These are phyloP conservation scores for Cebidichthys violaceus DNA, from an alignment of 2,113 vertebrate genomes.

Conservation along the genomic window DNA sequence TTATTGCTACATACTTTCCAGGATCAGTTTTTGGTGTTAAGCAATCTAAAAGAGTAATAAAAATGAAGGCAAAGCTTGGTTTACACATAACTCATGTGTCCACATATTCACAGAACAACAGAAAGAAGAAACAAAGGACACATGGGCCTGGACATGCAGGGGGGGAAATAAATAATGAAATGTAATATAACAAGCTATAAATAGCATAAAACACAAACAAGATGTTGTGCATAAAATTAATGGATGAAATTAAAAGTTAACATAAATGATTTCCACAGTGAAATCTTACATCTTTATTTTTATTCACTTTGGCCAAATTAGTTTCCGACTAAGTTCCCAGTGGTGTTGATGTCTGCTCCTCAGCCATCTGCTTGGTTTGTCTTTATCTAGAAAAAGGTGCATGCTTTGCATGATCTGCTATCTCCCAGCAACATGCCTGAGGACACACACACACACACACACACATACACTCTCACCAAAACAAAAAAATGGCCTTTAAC, in stretches of 20 bases:
- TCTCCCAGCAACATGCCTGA: slow-evolving; percentile 76
- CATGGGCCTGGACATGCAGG: not conserved
- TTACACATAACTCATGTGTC: not conserved
- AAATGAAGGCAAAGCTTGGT: not conserved
- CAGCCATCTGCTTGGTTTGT: slow-evolving; percentile 5
- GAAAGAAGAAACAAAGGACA: not conserved
- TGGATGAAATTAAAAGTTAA: not conserved
- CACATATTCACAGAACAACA: not conserved
- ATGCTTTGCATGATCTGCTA: slow-evolving; percentile 63
- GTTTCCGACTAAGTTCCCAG: not conserved
- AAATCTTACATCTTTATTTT: slow-evolving; percentile 2
- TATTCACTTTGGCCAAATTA: slow-evolving; percentile 13
- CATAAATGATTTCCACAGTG: not conserved
- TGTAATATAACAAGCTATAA: not conserved
- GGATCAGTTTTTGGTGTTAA: not conserved
- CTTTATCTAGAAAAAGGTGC: slow-evolving; percentile 55
- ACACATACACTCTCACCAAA: slow-evolving; percentile 44
- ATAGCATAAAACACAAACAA: slow-evolving; percentile 9
- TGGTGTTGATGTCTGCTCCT: slow-evolving; percentile 24
- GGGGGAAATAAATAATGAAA: not conserved
- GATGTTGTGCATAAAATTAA: not conserved
- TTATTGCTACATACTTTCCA: not conserved
- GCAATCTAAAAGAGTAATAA: not conserved
- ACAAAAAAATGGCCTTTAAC: slow-evolving; percentile 75
- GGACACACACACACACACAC: slow-evolving; percentile 43